A percentile compares a stretch with the other conserved stretches of the same genome.
Conservation (phyloP, 2,888 invertebrate species). For the Eupsilia transversa region DNA sequence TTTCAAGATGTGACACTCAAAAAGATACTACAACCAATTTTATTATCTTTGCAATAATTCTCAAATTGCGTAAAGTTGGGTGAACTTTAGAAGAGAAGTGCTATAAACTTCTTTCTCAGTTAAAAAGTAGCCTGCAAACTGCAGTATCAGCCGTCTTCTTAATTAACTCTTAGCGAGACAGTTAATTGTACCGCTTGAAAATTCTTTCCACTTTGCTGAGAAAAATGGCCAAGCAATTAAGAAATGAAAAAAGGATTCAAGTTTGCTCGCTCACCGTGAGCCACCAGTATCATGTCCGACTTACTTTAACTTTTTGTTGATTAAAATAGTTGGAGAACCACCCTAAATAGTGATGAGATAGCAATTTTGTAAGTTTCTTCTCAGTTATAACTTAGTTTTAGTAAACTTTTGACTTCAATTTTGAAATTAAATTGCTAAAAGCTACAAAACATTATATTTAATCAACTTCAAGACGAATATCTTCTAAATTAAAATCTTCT, state of each 20-base stretch:
- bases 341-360: slow-evolving; percentile 44
- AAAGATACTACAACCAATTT: no score
- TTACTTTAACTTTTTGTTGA: slow-evolving; percentile 45
- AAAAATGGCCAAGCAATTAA: slow-evolving; percentile 48
- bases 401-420: neutral
- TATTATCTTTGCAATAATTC: no score
- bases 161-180: slow-evolving; percentile 44
- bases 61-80: no score
- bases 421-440: slow-evolving; percentile 5
- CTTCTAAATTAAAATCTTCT: slow-evolving; percentile 16
- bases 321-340: slow-evolving; percentile 51
- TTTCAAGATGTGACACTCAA: no score
- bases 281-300: slow-evolving; percentile 18
- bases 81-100: no score
- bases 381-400: slow-evolving; percentile 16
- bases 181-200: slow-evolving; percentile 49
- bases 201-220: slow-evolving; percentile 45
- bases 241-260: slow-evolving; percentile 56
- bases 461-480: slow-evolving; percentile 5
- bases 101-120: slow-evolving; percentile 9
- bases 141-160: slow-evolving; percentile 29
- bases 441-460: neutral
- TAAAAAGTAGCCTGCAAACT: slow-evolving; percentile 23
- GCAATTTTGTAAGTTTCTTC: slow-evolving; percentile 33
- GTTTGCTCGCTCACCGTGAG: slow-evolving; percentile 26